These are phyloP conservation scores for Podarcis muralis DNA, from an alignment of 2,113 vertebrate genomes.

Conservation along the genomic window DNA sequence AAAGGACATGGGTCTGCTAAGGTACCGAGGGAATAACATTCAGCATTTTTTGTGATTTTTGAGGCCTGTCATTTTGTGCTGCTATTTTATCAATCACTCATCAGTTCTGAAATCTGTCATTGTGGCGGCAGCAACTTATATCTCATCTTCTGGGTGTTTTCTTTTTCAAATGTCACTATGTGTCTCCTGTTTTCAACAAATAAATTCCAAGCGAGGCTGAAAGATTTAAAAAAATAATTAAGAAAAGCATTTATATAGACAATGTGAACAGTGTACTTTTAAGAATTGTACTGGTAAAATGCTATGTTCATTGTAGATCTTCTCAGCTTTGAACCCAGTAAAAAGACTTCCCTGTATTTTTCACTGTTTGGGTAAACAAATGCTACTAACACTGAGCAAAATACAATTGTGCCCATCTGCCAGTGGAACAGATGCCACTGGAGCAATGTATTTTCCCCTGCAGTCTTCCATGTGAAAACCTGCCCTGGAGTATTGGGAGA, in stretches of 20 bases:
- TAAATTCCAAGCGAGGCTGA: constrained; percentile 5
- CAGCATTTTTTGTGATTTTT: constrained; percentile 39
- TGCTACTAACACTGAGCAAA: neutral
- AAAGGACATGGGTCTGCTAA: constrained; percentile 9
- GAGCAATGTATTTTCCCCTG: no score
- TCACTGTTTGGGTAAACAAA: neutral
- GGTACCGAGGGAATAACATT: constrained; percentile 5
- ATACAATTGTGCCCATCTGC: no score
- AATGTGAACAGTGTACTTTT: neutral
- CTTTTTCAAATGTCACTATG: neutral
- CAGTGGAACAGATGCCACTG: no score
- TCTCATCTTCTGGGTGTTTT: constrained; percentile 27
- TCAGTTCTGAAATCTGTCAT: neutral
- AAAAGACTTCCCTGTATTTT: neutral
- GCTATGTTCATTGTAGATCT: no score
- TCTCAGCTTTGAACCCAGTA: neutral
- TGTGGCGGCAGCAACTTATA: constrained; percentile 20
- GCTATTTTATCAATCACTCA: constrained; percentile 36
- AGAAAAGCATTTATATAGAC: neutral
- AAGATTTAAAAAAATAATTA: neutral
- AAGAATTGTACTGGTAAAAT: neutral
- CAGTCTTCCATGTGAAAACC: no score
- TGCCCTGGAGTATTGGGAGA: no score
- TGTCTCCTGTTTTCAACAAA: constrained; percentile 28
- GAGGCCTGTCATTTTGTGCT: constrained; percentile 8